A percentile compares a stretch with the other conserved stretches of the same genome.
Evolutionary conservation across 2,113 vertebrate genomes (phyloP).

Genomic region (Onychostruthus taczanowskii): DNA sequence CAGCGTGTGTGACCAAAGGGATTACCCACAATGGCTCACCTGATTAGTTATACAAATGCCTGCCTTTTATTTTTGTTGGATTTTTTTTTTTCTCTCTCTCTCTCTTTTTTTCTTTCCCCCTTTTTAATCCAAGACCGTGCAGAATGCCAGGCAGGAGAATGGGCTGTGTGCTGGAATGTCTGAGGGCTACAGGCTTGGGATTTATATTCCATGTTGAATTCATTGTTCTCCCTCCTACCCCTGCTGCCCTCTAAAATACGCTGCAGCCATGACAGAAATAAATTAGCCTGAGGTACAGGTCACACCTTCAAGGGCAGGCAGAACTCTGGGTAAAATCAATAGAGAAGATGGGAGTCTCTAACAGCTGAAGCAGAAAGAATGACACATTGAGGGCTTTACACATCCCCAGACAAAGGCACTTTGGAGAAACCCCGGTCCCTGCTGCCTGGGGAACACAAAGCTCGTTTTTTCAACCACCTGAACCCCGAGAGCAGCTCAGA

Average conservation of each 20-base stretch:
- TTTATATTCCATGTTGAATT: constrained; percentile 64
- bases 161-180: constrained; percentile 34
- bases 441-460: neutral
- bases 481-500: constrained; percentile 34
- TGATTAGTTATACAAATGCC: constrained; percentile 61
- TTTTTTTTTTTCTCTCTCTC: too few relatives aligned
- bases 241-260: constrained; percentile 42
- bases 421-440: constrained; percentile 27
- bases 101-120: neutral
- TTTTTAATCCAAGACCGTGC: constrained; percentile 10
- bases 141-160: constrained; percentile 14
- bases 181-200: constrained; percentile 14
- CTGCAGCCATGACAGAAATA: constrained; percentile 77
- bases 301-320: constrained; percentile 77
- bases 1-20: constrained; percentile 49
- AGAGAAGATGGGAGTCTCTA: constrained; percentile 66
- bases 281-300: constrained; percentile 76
- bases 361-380: constrained; percentile 71
- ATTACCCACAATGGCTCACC: constrained; percentile 52
- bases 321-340: constrained; percentile 71
- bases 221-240: constrained; percentile 25
- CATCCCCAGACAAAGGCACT: constrained; percentile 69
- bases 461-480: constrained; percentile 56
- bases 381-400: constrained; percentile 55
- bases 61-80: neutral